phyloP scores from a whole-genome alignment of 2,113 vertebrate genomes.

The Hippocampus zosterae region DNA sequence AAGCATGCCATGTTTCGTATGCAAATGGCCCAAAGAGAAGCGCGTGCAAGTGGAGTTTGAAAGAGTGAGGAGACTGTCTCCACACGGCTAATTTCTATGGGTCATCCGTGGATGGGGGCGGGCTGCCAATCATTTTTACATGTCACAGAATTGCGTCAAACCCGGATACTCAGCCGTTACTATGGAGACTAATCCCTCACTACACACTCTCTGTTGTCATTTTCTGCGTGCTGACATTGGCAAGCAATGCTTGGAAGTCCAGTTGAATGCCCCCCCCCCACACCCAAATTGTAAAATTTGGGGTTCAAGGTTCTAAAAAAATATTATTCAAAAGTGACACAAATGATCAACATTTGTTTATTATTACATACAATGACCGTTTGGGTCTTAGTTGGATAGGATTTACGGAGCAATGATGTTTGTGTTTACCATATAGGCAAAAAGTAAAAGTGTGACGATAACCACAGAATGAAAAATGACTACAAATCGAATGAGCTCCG shows the following conservation, averaged over 20 bases:
- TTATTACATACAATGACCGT: not conserved
- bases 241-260: slow-evolving; percentile 84
- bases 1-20: slow-evolving; percentile 94
- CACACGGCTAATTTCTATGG: slow-evolving; percentile 96
- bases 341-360: not conserved
- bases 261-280: not conserved
- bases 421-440: not conserved
- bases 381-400: not conserved
- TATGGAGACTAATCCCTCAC: slow-evolving; percentile 91
- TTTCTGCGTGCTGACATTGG: slow-evolving; percentile 89
- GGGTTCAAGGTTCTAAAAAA: no score
- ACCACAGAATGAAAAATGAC: not conserved
- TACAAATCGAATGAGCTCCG: not conserved
- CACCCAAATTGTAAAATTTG: no score
- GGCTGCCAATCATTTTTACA: slow-evolving; percentile 97
- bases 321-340: no score
- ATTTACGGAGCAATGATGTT: not conserved
- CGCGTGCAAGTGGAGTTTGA: slow-evolving; percentile 94
- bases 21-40: slow-evolving; percentile 85
- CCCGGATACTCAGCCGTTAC: slow-evolving; percentile 94
- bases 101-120: slow-evolving; percentile 93
- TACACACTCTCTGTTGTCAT: slow-evolving; percentile 56
- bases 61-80: slow-evolving; percentile 88
- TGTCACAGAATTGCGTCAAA: slow-evolving; percentile 95
- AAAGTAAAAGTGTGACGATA: not conserved